Percentiles rank a stretch among this genome's conserved stretches.
These are phyloP conservation scores for Cenopis cana DNA, from an alignment of 2,888 invertebrate genomes.

Conservation along the genomic window DNA sequence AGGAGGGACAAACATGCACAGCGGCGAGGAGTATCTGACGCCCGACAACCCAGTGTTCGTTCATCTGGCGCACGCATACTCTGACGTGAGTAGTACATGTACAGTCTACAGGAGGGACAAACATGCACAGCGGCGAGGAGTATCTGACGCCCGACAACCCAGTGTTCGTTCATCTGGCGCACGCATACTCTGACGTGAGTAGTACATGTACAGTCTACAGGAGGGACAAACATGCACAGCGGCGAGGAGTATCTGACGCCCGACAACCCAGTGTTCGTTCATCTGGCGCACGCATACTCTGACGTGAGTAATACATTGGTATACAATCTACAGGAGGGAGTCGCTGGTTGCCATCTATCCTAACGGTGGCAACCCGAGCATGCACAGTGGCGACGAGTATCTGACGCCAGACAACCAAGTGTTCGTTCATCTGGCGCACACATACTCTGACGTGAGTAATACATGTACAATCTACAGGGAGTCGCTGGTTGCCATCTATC, in stretches of 20 bases:
- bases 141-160: constrained; percentile 92
- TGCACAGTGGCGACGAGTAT: constrained; percentile 78
- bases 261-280: constrained; percentile 92
- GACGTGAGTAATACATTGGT: constrained; percentile 85
- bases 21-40: constrained; percentile 82
- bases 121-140: constrained; percentile 66
- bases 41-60: constrained; percentile 94
- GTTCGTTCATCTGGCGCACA: constrained; percentile 91
- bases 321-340: constrained; percentile 98
- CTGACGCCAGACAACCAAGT: constrained; percentile 92
- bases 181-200: constrained; percentile 91
- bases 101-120: no score
- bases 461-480: constrained; percentile 94
- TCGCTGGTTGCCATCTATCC: constrained; percentile 99
- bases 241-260: constrained; percentile 87
- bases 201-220: no score
- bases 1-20: constrained; percentile 59
- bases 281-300: constrained; percentile 93
- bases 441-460: constrained; percentile 91
- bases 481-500: constrained; percentile 99
- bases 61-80: constrained; percentile 92
- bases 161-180: constrained; percentile 92
- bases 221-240: constrained; percentile 58
- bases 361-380: constrained; percentile 88
- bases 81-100: constrained; percentile 87